A percentile compares a stretch with the other conserved stretches of the same genome.
Conservation (phyloP, 64 coral and sea anemone species). For the Stichodactyla helianthus region DNA sequence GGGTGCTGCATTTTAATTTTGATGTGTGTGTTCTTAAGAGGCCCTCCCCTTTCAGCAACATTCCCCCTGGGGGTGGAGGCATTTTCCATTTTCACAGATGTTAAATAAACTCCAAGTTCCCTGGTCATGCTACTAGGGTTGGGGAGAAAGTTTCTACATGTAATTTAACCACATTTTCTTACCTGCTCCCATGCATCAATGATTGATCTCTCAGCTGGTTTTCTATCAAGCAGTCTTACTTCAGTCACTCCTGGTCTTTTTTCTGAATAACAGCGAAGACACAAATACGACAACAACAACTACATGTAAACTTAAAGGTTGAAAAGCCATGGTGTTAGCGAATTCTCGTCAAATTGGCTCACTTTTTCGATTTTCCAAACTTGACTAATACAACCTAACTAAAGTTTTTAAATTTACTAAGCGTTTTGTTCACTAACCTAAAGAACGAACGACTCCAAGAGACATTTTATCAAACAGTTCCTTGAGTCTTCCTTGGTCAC, state of each 20-base stretch:
- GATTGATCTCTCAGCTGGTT: slow-evolving; percentile 65
- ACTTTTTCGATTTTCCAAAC: not conserved
- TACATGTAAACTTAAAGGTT: no score
- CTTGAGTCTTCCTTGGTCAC: slow-evolving; percentile 55
- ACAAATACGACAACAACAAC: not conserved
- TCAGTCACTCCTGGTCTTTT: slow-evolving; percentile 92
- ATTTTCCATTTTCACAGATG: no score
- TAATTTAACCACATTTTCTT: not conserved
- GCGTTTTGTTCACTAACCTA: slow-evolving; percentile 48
- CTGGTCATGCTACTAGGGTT: no score
- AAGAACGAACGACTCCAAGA: slow-evolving; percentile 76
- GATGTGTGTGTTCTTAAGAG: no score
- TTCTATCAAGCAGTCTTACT: slow-evolving; percentile 85
- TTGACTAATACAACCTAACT: not conserved
- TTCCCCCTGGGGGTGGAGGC: no score
- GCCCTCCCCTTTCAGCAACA: no score
- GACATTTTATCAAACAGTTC: slow-evolving; percentile 96
- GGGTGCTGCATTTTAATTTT: no score
- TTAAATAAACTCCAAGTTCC: no score
- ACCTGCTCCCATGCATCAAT: slow-evolving; percentile 90
- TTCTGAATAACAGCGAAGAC: slow-evolving; percentile 45
- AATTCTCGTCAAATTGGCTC: not conserved
- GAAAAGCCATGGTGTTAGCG: no score
- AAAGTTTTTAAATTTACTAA: not conserved
- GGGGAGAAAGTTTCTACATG: not conserved